These are phyloP conservation scores for Datnioides undecimradiatus DNA, from an alignment of 2,113 vertebrate genomes.

Conservation along the genomic window DNA sequence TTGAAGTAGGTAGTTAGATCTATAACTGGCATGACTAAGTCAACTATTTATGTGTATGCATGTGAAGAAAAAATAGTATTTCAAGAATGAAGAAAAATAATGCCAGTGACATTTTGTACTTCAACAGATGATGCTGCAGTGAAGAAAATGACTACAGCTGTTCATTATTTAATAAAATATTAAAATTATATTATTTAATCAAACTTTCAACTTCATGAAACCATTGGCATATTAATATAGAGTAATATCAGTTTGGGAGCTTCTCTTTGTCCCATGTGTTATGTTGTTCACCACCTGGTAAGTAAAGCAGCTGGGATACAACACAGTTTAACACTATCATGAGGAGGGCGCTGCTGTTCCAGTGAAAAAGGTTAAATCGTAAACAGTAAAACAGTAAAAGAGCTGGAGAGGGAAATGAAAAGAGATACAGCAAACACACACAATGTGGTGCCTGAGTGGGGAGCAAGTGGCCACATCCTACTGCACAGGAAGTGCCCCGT, in stretches of 20 bases:
- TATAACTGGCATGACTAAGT: neutral
- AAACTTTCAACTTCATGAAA: too few relatives aligned
- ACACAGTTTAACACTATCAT: neutral
- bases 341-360: neutral
- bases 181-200: too few relatives aligned
- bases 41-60: neutral
- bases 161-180: neutral
- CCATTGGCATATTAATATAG: neutral
- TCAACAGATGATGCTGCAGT: neutral
- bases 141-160: neutral
- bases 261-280: too few relatives aligned
- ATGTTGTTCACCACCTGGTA: neutral
- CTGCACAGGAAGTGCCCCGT: conserved; percentile 43
- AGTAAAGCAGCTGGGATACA: neutral
- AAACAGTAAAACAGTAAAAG: neutral
- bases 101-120: neutral
- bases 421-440: conserved; percentile 11
- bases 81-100: neutral
- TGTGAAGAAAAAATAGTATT: neutral
- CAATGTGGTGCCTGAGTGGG: neutral
- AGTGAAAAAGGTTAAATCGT: neutral
- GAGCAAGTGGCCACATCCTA: conserved; percentile 30
- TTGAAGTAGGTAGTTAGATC: neutral
- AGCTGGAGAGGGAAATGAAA: neutral
- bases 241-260: neutral